Evolutionary conservation across 2,797 vertebrate species (phyloP).

Genomic region (Lacerta agilis): DNA sequence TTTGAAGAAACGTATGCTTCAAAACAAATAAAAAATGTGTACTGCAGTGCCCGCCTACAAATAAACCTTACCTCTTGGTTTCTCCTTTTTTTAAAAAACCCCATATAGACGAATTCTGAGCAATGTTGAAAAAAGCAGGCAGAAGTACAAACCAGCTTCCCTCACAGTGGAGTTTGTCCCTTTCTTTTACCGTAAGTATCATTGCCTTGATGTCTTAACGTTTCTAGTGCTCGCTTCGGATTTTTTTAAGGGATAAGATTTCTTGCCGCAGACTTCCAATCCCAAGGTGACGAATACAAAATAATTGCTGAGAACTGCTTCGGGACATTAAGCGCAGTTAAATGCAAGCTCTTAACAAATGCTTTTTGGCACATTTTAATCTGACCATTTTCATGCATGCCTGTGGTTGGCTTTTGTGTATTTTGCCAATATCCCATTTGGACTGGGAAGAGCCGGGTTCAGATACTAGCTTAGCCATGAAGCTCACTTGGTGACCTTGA

Average conservation of each 20-base stretch:
- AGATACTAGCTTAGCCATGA: neutral
- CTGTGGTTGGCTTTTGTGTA: neutral
- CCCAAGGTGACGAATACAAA: slow-evolving; percentile 9
- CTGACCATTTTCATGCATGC: neutral
- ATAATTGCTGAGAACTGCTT: slow-evolving; percentile 13
- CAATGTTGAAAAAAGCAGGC: slow-evolving; percentile 91
- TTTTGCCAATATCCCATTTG: no score
- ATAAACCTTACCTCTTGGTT: slow-evolving; percentile 9
- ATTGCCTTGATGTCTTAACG: neutral
- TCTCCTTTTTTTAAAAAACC: slow-evolving; percentile 18
- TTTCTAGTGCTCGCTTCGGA: slow-evolving; percentile 7
- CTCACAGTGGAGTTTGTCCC: slow-evolving; percentile 97
- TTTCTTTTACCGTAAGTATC: slow-evolving; percentile 97
- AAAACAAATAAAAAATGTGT: slow-evolving; percentile 34
- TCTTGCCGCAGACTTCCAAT: neutral
- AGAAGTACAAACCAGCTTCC: slow-evolving; percentile 94
- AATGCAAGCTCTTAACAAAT: neutral
- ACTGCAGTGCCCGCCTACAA: slow-evolving; percentile 36
- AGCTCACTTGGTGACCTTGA: neutral
- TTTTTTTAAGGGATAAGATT: neutral
- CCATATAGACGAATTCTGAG: slow-evolving; percentile 84
- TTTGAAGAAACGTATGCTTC: neutral
- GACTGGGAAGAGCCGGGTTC: neutral
- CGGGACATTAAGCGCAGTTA: neutral
- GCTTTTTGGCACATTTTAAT: neutral